Base-by-base conservation (phyloP, 1,140 invertebrate genomes). In the Eriosoma lanigerum region DNA sequence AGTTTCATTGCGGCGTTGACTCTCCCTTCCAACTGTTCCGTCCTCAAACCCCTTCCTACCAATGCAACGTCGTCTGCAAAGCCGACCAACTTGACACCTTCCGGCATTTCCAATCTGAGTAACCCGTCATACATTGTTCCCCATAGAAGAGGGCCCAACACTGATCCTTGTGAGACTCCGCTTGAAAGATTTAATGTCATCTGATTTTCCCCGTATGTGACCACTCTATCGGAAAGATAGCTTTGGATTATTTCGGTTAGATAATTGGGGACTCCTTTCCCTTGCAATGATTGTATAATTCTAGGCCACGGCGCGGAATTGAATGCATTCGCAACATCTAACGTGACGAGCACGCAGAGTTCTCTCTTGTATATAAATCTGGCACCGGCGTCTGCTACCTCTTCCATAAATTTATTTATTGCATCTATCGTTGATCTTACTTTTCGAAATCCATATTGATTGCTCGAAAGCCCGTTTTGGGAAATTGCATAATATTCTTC, bases 121-220 rank as follows among this genome's bases (percentile, higher is more conserved):
- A 68, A 6, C 32, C 9, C 38, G 13, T 68, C 44, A 32, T 68
- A 68, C 44, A 68, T 38, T 38, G 38, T 68, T 0, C n/a, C 8
- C 64, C 64, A 68, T 10, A 68, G 13, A 3, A 44, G 32, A 0
- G 38, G 64, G 19, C 32, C 64, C 4, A 66, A n/a, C 1, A 66
- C 62, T 3, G 62, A 66, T 13, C 62, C 62, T 26, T 66, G 32
- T 9, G 62, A 29, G 32, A 66, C 62, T 19, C 62, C 62, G n/a
- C 62, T 66, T 0, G 62, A 9, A 9, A 66, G 17, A 19, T n/a
- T 24, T 4, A 58, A 5, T 1, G 8, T 1, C 0, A 19, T 4
- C 12, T 21, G 62, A 2, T 17, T n/a, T n/a, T 32, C 6, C 1
- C 62, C 62, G 9, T 66, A 13, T 1, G n/a, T n/a, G 38, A 46